Evolutionary conservation across 2,888 invertebrate genomes (phyloP).

Genomic region (Biston betularia): DNA sequence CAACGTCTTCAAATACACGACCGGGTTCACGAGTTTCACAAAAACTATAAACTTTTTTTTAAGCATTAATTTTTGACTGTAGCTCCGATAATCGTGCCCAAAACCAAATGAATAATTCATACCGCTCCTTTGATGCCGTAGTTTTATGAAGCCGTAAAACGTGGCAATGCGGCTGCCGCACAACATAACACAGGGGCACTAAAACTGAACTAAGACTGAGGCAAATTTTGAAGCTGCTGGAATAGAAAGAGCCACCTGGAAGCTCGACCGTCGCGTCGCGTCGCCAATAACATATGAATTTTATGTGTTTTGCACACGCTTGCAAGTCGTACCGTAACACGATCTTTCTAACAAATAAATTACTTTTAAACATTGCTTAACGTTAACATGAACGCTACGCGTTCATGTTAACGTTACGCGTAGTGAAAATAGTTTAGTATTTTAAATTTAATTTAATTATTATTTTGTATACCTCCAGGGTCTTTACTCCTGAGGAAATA

Average conservation of each 20-base stretch:
- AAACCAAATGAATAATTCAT: constrained; percentile 32
- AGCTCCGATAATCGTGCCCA: constrained; percentile 21
- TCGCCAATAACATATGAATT: neutral
- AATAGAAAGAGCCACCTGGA: constrained; percentile 23
- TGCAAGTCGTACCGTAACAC: neutral
- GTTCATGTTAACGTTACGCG: too few species aligned
- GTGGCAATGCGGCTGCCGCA: constrained; percentile 28
- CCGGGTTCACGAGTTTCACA: too few species aligned
- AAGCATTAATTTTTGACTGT: constrained; percentile 5
- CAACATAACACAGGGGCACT: constrained; percentile 33
- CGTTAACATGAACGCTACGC: too few species aligned
- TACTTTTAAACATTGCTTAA: neutral
- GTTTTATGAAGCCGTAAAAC: constrained; percentile 37
- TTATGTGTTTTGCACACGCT: neutral
- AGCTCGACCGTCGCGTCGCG: neutral
- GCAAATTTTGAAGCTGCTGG: constrained; percentile 32
- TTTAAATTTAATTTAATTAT: too few species aligned
- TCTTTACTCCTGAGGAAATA: too few species aligned
- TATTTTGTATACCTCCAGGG: too few species aligned
- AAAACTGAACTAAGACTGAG: constrained; percentile 38
- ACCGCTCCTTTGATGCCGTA: constrained; percentile 31
- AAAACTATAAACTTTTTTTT: neutral
- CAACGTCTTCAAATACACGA: too few species aligned
- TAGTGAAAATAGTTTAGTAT: too few species aligned
- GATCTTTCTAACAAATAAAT: neutral